Conservation (phyloP, 2,113 vertebrate genomes). For the Mus musculus region GRCm39 chr16:74874001-74874500, state of each 20-base stretch:
- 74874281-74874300: neutral
- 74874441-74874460: no score
- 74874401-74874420: no score
- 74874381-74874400: no score
- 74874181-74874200: constrained; percentile 3
- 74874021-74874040: neutral
- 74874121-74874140: neutral
- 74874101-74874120: neutral
- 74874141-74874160: neutral
- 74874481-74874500: no score
- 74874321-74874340: neutral
- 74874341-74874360: neutral
- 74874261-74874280: neutral
- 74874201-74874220: neutral
- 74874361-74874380: no score
- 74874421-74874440: no score
- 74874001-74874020: neutral
- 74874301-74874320: neutral
- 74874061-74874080: neutral
- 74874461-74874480: no score
- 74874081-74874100: neutral
- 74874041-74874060: neutral
- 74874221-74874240: neutral
- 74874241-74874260: neutral
- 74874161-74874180: neutral